phyloP scores from a whole-genome alignment of 2,797 vertebrate genomes.

The Taenioides sp. region DNA sequence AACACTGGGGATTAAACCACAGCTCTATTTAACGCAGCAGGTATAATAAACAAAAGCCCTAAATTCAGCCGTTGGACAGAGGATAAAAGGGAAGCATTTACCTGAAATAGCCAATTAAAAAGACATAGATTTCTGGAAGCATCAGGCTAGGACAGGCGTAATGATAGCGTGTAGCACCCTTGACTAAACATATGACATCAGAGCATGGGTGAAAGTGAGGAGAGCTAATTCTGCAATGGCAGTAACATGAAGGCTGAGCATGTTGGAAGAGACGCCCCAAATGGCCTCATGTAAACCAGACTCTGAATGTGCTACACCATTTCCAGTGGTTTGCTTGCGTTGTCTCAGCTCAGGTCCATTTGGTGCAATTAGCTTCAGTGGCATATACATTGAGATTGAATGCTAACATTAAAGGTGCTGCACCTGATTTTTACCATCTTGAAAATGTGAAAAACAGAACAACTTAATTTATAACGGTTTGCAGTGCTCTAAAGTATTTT shows the following conservation, averaged over 20 bases:
- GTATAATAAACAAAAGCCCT: slow-evolving; percentile 76
- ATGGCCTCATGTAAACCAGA: slow-evolving; percentile 27
- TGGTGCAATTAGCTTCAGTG: background rate
- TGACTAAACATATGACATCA: slow-evolving; percentile 57
- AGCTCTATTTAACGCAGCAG: slow-evolving; percentile 75
- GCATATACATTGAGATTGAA: too few species aligned
- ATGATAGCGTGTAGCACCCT: slow-evolving; percentile 48
- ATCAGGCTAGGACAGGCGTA: slow-evolving; percentile 48
- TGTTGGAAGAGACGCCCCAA: slow-evolving; percentile 40
- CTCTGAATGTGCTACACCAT: slow-evolving; percentile 18
- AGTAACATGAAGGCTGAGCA: slow-evolving; percentile 23
- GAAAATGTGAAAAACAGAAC: too few species aligned
- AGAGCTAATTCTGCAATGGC: slow-evolving; percentile 35
- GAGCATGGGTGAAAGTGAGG: slow-evolving; percentile 22
- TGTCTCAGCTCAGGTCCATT: background rate
- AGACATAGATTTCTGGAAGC: slow-evolving; percentile 43
- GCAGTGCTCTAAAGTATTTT: too few species aligned
- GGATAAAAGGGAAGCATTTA: slow-evolving; percentile 58
- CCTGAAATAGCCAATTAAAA: slow-evolving; percentile 55
- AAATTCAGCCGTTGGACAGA: slow-evolving; percentile 62
- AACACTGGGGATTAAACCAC: slow-evolving; percentile 69
- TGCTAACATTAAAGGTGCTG: too few species aligned
- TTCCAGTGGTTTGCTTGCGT: background rate
- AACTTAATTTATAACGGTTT: too few species aligned
- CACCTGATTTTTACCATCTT: too few species aligned